Evolutionary conservation across 2,888 invertebrate genomes (phyloP), one percentile per base, ranked within the genome.

Genomic region (Phortica magna): DNA sequence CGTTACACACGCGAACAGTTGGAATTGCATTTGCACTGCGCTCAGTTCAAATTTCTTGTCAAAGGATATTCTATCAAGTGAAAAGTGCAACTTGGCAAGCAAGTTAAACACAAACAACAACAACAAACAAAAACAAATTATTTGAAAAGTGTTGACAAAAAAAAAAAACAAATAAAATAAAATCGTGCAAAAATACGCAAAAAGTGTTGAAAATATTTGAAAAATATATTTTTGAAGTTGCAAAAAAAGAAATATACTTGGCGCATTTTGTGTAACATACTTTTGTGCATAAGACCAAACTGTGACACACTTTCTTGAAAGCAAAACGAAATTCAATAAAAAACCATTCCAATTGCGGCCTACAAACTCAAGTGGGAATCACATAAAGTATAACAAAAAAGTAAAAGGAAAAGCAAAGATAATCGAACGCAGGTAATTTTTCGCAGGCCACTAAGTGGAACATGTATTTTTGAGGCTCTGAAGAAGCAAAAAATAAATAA

Each of bases 1-100:
- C 86, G 81, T 78, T 73, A 12, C 71, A 61, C 71, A 61, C 41
- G 67, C 71, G 75, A 59, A 61, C 61, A 76, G 22, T 22, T 61
- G 2, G 31, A 31, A 31, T 31, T 1, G 31, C 42, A 73, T 12
- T 41, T 73, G 53, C 61, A 42, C 17, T 61, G 22, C 22, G 10
- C 43, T 74, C 61, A 74, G 78, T 68, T 57, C 41, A 67, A 53
- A 67, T 67, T 65, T 19, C 31, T 12, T 22, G 48, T 43, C 4
- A 48, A 48, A 48, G 48, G 48, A 48, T 61, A 48, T 64, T 64
- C 17, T 61, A 43, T 67, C 67, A 7, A 73, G 73, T 73, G 73
- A 73, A 31, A 31, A 31, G 31, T 31, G 31, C 31, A 31, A 4
- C 31, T 31, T 31, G 31, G 31, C 31, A 31, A 31, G 2, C 31